phyloP scores from a whole-genome alignment of 2,888 invertebrate species.

The Pollenia amentaria region DNA sequence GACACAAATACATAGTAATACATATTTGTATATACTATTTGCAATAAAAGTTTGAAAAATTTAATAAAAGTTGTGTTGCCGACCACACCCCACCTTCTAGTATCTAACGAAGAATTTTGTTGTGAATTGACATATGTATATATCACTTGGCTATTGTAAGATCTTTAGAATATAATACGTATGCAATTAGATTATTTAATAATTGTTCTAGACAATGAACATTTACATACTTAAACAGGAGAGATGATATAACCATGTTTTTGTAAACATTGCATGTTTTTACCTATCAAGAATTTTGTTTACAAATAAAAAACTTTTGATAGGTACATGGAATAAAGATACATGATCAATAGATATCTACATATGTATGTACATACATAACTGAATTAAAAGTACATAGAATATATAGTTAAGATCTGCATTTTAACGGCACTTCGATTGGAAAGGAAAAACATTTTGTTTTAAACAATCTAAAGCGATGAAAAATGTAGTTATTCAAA shows the following conservation, averaged over 20 bases:
- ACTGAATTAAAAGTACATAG: background rate
- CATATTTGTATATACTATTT: constrained; percentile 18
- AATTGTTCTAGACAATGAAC: background rate
- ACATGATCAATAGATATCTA: background rate
- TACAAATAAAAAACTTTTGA: too few relatives aligned
- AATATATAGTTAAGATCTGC: too few relatives aligned
- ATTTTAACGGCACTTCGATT: too few relatives aligned
- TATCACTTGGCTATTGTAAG: constrained; percentile 36
- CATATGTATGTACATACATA: background rate
- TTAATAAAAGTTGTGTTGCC: constrained; percentile 50
- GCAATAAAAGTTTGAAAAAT: constrained; percentile 19
- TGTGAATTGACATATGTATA: constrained; percentile 36
- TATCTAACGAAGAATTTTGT: background rate
- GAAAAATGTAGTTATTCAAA: too few relatives aligned
- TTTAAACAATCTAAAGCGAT: too few relatives aligned
- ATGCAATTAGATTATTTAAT: background rate
- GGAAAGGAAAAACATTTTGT: too few relatives aligned
- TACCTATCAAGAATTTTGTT: too few relatives aligned
- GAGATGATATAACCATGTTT: too few relatives aligned
- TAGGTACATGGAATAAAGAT: too few relatives aligned
- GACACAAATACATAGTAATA: too few relatives aligned
- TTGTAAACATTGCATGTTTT: too few relatives aligned
- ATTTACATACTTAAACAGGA: too few relatives aligned
- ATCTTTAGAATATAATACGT: background rate
- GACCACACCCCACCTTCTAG: constrained; percentile 67